Conservation (phyloP, 2,888 invertebrate species). For the Athrips mouffetella region DNA sequence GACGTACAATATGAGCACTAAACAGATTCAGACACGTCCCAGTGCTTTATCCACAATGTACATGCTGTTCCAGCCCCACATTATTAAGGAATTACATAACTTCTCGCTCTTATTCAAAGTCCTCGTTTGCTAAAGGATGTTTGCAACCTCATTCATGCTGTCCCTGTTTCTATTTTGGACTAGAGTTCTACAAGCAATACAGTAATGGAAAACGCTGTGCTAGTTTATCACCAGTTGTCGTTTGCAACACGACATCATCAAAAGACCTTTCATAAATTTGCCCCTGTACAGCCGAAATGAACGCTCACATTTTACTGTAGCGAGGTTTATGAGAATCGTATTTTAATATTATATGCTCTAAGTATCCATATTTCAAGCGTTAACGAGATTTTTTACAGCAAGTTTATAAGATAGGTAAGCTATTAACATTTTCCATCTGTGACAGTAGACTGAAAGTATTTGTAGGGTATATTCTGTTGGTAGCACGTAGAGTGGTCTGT, state of each 20-base stretch:
- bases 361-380: not conserved
- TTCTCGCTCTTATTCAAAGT: no score
- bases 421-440: no score
- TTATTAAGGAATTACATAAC: slow-evolving; percentile 23
- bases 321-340: not conserved
- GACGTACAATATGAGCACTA: no score
- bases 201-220: no score
- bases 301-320: slow-evolving; percentile 17
- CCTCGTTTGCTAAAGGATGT: no score
- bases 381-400: not conserved
- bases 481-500: not conserved
- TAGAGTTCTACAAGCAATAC: no score
- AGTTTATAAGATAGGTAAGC: no score
- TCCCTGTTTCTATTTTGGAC: no score
- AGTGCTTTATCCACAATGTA: not conserved
- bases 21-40: not conserved
- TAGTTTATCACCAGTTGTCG: no score
- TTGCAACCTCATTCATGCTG: no score
- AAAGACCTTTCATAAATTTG: slow-evolving; percentile 15
- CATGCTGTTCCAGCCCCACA: not conserved
- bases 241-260: no score
- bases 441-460: not conserved
- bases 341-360: not conserved
- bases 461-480: not conserved
- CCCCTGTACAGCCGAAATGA: slow-evolving; percentile 17